Evolutionary conservation across 2,797 vertebrate species (phyloP), one percentile per base, ranked within the genome.

Genomic region (Ispidina picta): DNA sequence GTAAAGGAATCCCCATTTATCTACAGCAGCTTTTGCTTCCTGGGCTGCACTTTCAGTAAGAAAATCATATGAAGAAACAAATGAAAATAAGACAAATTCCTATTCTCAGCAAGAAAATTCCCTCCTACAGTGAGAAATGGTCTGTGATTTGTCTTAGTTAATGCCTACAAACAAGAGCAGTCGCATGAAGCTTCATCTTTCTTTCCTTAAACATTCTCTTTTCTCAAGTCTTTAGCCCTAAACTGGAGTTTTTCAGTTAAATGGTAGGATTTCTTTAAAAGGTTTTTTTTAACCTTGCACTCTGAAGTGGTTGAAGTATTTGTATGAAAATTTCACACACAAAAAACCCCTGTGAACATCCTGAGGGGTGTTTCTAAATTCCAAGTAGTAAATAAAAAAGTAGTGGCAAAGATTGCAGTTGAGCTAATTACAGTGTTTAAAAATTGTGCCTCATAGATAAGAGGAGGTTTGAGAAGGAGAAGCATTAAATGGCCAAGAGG

Each of bases 111-210:
- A 51, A 74, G 31, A 41, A 62, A 83, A 93, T 89, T 90, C 76
- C 66, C 87, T 41, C 52, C 59, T 37, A 20, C 48, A 60, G 44
- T 80, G 77, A 3, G 10, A 82, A 86, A 77, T 15, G 52, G 37
- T 72, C 39, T 77, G 51, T 71, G 81, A 85, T 91, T 80, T 85
- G 72, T 84, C 78, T 77, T 55, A 63, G 29, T 91, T 92, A 52
- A 54, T 66, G 63, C 90, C 81, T 70, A 78, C 39, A 86, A 86
- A 86, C 91, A 81, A 83, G 51, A 84, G 19, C 43, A 41, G 43
- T 33, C 56, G 23, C 3, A 6, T 52, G 43, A 62, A 55, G 10
- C 28, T 54, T 81, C 44, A 8, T 65, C n/a, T 79, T 74, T 55
- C 55, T 16, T 80, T 83, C 58, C 29, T 77, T 41, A 59, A 18